phyloP scores from a whole-genome alignment of 1,140 invertebrate species.

The Drosophila kurseongensis region DNA sequence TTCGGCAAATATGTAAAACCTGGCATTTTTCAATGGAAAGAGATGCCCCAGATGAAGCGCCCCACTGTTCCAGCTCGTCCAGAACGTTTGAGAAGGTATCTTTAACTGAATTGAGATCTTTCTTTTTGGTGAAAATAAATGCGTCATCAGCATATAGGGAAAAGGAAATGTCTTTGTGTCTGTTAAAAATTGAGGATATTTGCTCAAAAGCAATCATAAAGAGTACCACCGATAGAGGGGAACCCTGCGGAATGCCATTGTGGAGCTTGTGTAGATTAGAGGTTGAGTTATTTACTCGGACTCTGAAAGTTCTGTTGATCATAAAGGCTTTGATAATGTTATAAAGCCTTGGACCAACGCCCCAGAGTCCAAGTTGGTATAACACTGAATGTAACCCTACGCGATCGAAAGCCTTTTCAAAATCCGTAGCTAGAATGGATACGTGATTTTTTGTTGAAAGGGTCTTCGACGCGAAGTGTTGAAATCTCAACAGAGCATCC shows the following conservation, averaged over 20 bases:
- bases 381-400: neutral
- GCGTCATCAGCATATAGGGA: no score
- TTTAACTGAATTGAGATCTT: neutral
- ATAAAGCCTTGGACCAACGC: constrained; percentile 3
- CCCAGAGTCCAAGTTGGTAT: neutral
- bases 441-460: neutral
- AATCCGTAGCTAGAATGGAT: constrained; percentile 1
- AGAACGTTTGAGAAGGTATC: neutral
- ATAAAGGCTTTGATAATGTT: constrained; percentile 1
- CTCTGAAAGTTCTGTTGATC: neutral
- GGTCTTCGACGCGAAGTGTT: neutral
- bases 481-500: constrained; percentile 4
- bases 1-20: neutral
- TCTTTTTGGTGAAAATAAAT: neutral
- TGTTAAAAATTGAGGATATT: neutral
- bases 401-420: constrained; percentile 2
- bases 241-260: neutral
- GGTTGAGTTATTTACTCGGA: neutral
- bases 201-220: constrained; percentile 1
- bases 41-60: neutral
- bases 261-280: neutral
- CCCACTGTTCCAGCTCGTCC: neutral
- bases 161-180: neutral
- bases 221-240: neutral
- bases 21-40: constrained; percentile 6